phyloP scores from a whole-genome alignment of 1,140 invertebrate genomes.

The Paramacrobiotus metropolitanus region DNA sequence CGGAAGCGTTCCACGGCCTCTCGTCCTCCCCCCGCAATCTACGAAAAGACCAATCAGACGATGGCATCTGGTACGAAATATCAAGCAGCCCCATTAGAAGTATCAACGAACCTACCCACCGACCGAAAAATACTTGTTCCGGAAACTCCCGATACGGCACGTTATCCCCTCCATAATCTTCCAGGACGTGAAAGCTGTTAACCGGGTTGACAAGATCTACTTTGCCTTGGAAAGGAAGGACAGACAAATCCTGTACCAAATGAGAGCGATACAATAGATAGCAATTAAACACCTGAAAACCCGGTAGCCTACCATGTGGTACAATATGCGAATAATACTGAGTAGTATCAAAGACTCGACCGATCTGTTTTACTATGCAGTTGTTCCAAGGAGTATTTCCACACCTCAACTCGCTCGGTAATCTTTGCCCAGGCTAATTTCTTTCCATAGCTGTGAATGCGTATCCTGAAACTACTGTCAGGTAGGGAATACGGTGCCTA shows the following conservation, averaged over 20 bases:
- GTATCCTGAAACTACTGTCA: background rate
- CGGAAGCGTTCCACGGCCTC: constrained; percentile 50
- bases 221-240: constrained; percentile 48
- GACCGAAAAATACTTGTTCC: constrained; percentile 52
- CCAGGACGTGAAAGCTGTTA: constrained; percentile 47
- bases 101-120: too few species aligned
- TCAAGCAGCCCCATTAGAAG: constrained; percentile 14
- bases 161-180: constrained; percentile 59
- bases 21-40: constrained; percentile 53
- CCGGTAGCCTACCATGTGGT: too few species aligned
- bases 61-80: constrained; percentile 7
- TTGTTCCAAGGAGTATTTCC: too few species aligned
- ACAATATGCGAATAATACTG: too few species aligned
- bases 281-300: background rate
- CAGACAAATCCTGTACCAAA: constrained; percentile 41
- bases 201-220: constrained; percentile 63
- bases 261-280: constrained; percentile 10
- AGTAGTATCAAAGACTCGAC: too few species aligned
- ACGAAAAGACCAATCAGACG: constrained; percentile 6
- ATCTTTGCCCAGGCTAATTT: background rate
- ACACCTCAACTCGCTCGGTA: background rate
- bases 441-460: background rate
- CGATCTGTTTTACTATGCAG: too few species aligned
- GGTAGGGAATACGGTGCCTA: background rate
- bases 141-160: constrained; percentile 44